Evolutionary conservation across 35 echinoderm and acorn worm species (phyloP).

Genomic region (Holothuria glaberrima): DNA sequence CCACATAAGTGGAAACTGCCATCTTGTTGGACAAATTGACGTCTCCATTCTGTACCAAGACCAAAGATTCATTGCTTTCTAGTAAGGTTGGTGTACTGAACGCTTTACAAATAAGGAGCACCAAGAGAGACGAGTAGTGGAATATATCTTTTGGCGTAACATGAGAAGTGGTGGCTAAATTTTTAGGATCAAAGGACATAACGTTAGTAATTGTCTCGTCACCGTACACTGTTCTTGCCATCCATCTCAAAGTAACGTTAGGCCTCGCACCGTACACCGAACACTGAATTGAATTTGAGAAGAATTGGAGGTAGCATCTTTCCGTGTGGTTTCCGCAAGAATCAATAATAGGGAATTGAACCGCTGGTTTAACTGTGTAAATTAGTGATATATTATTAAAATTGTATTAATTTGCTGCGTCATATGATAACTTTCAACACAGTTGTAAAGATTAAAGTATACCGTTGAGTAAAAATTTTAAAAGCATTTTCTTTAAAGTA

Average conservation of each 20-base stretch:
- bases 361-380: too few relatives aligned
- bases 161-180: neutral
- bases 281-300: neutral
- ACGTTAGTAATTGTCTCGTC: neutral
- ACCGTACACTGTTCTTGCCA: neutral
- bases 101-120: constrained; percentile 1
- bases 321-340: too few relatives aligned
- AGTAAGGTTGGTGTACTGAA: neutral
- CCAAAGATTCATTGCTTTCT: too few relatives aligned
- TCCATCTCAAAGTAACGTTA: neutral
- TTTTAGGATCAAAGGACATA: neutral
- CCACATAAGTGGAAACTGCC: neutral
- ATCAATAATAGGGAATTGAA: too few relatives aligned
- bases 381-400: too few relatives aligned
- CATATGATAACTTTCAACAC: too few relatives aligned
- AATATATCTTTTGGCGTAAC: neutral
- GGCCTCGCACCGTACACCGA: neutral
- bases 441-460: too few relatives aligned
- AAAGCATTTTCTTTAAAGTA: too few relatives aligned
- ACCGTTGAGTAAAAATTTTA: too few relatives aligned
- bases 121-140: neutral
- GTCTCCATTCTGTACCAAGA: neutral
- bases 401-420: too few relatives aligned
- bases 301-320: too few relatives aligned
- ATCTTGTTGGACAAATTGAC: neutral